Evolutionary conservation across 2,113 vertebrate genomes (phyloP).

Genomic region (Muscicapa adusta): DNA sequence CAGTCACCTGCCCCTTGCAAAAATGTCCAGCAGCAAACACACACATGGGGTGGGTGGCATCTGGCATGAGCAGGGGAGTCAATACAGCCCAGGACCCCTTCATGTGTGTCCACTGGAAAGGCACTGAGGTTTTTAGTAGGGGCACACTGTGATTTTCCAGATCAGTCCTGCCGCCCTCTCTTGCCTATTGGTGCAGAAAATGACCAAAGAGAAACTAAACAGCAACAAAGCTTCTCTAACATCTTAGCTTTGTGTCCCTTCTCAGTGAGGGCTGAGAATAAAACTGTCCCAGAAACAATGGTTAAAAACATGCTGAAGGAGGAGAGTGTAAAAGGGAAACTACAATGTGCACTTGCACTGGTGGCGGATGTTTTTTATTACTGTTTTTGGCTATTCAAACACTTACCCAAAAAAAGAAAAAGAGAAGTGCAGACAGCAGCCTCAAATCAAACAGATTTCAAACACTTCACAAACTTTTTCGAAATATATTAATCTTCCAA

Average conservation of each 20-base stretch:
- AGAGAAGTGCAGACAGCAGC: not conserved
- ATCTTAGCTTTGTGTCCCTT: not conserved
- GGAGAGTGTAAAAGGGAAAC: not conserved
- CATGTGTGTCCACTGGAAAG: not conserved
- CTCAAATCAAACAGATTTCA: constrained; percentile 1
- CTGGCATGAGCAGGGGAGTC: not conserved
- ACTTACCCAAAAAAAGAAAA: not conserved
- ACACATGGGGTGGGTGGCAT: not conserved
- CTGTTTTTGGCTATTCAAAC: not conserved
- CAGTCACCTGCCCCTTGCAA: not conserved
- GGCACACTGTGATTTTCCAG: not conserved
- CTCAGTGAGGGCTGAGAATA: not conserved
- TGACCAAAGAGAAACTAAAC: not conserved
- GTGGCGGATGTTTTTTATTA: not conserved
- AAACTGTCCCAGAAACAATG: not conserved
- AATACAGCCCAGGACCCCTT: accelerated
- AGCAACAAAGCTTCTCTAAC: not conserved
- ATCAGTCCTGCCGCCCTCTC: not conserved
- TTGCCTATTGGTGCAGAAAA: not conserved
- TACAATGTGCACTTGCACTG: not conserved
- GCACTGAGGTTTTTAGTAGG: accelerated
- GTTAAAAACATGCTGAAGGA: not conserved
- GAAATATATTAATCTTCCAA: not conserved
- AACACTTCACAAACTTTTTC: not conserved
- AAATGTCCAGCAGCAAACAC: not conserved